A percentile compares a stretch with the other conserved stretches of the same genome.
Conservation (phyloP, 2,113 vertebrate genomes). For the Cavia aperea region DNA sequence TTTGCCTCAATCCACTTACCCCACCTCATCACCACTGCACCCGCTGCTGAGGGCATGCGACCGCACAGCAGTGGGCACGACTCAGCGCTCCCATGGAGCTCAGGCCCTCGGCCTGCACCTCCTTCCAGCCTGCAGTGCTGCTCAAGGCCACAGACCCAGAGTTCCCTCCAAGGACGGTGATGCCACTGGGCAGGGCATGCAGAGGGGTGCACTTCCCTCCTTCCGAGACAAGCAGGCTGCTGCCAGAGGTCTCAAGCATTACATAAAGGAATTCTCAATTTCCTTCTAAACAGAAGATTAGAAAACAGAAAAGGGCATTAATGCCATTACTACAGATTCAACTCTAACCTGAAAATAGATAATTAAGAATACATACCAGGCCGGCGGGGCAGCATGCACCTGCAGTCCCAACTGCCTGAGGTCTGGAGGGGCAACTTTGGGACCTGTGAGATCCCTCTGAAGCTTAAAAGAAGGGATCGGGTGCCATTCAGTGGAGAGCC, state of each 20-base stretch:
- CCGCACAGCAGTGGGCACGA: too few relatives aligned
- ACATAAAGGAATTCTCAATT: conserved; percentile 33
- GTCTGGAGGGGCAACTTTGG: too few relatives aligned
- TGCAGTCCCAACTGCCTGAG: background rate
- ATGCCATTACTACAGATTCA: background rate
- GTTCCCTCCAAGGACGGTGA: background rate
- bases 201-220: conserved; percentile 47
- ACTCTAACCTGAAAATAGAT: conserved; percentile 18
- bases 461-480: too few relatives aligned
- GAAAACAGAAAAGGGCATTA: conserved; percentile 45
- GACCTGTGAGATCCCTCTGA: background rate
- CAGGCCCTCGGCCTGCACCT: background rate
- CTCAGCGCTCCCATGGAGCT: background rate
- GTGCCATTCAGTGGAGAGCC: too few relatives aligned
- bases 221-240: conserved; percentile 53
- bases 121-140: conserved; percentile 39
- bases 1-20: background rate
- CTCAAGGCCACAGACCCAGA: conserved; percentile 54
- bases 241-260: conserved; percentile 50
- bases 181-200: background rate
- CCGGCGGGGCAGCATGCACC: background rate
- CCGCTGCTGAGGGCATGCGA: background rate
- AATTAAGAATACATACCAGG: background rate
- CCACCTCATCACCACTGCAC: background rate
- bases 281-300: conserved; percentile 15